Evolutionary conservation across 2,888 invertebrate species (phyloP).

Genomic region (Drosophila neonasuta): DNA sequence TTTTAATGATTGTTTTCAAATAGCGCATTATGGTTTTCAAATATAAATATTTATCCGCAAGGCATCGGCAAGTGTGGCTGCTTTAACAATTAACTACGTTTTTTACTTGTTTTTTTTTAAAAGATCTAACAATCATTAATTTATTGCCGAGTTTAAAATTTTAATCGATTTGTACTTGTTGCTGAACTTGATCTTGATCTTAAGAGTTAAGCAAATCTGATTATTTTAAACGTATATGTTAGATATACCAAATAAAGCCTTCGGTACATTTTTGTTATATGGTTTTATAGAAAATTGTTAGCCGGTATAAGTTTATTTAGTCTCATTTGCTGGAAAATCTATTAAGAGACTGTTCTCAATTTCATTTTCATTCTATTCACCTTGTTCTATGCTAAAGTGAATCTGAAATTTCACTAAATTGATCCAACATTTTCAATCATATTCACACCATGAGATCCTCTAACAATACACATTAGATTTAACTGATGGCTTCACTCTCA

Average conservation of each 20-base stretch:
- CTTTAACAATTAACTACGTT: slow-evolving; percentile 1
- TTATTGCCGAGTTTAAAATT: not conserved
- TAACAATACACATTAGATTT: not conserved
- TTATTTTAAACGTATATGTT: too few species aligned
- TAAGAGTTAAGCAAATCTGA: not conserved
- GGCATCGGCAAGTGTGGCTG: slow-evolving; percentile 6
- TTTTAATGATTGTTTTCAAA: slow-evolving; percentile 23
- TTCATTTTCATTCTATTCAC: not conserved
- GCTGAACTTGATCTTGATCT: not conserved
- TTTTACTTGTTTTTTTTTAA: not conserved
- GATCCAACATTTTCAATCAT: too few species aligned
- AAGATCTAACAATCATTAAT: not conserved
- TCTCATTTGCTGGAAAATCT: not conserved
- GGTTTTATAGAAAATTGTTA: too few species aligned
- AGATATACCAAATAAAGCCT: too few species aligned
- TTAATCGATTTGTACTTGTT: not conserved
- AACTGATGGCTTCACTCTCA: not conserved
- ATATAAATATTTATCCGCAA: slow-evolving; percentile 19
- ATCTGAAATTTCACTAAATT: not conserved
- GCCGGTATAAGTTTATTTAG: not conserved
- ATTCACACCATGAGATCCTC: not conserved
- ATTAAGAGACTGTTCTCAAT: not conserved
- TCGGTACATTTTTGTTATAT: too few species aligned
- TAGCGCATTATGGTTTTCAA: slow-evolving; percentile 5
- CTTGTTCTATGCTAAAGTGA: not conserved